Evolutionary conservation across 2,797 vertebrate species (phyloP).

Genomic region (Sebastes cheni): DNA sequence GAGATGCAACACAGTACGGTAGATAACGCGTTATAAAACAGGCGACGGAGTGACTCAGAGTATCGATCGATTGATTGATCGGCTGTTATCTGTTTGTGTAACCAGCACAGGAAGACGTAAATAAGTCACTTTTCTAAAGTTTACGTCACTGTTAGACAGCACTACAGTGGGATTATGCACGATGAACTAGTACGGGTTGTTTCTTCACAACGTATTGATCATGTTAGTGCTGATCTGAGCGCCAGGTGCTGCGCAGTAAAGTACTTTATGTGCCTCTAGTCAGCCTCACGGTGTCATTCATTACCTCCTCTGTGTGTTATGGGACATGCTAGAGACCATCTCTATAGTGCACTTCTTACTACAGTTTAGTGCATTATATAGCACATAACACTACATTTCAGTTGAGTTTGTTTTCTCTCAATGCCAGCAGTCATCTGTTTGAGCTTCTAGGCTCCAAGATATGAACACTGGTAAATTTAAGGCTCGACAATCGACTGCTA

Average conservation of each 20-base stretch:
- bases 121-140: not conserved
- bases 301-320: too few relatives aligned
- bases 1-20: accelerated
- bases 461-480: not conserved
- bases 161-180: too few relatives aligned
- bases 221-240: not conserved
- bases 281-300: not conserved
- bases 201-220: not conserved
- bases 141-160: not conserved
- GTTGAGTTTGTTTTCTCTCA: not conserved
- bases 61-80: slow-evolving; percentile 10
- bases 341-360: not conserved
- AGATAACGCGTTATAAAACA: not conserved
- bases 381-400: not conserved
- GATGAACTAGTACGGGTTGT: too few relatives aligned
- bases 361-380: not conserved
- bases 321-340: too few relatives aligned
- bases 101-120: not conserved
- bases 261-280: not conserved
- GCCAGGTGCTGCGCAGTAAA: not conserved
- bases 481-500: too few relatives aligned
- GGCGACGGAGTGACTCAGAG: not conserved
- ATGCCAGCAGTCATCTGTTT: not conserved
- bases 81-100: slow-evolving; percentile 1
- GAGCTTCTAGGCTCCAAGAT: accelerated